These are phyloP conservation scores for Aricia artaxerxes DNA, from an alignment of 2,888 invertebrate species.

Conservation along the genomic window DNA sequence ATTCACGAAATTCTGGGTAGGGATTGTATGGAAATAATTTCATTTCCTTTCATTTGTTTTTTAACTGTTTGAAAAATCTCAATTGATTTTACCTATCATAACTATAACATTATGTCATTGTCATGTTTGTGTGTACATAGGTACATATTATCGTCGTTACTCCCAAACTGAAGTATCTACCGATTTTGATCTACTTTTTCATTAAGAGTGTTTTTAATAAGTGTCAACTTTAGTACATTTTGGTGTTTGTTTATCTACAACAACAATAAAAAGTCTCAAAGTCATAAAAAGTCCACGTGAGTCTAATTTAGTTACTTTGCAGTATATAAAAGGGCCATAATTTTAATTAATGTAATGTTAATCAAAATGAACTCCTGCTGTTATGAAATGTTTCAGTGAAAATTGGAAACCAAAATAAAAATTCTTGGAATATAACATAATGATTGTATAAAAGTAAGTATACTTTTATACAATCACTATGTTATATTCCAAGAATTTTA, in stretches of 20 bases:
- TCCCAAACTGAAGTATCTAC: no score
- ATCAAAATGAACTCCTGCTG: slow-evolving; percentile 9
- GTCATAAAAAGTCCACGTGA: neutral
- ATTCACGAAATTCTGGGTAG: neutral
- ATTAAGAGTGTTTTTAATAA: no score
- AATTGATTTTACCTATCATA: no score
- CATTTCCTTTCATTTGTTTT: neutral
- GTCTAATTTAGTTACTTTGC: neutral
- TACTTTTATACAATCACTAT: no score
- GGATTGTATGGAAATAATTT: neutral
- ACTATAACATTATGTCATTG: no score
- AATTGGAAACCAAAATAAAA: neutral
- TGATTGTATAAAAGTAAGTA: neutral
- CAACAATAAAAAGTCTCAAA: neutral
- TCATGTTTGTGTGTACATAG: no score
- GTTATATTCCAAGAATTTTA: no score
- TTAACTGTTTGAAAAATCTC: neutral
- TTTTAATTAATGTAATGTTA: slow-evolving; percentile 6
- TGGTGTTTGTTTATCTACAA: neutral
- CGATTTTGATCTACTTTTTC: no score
- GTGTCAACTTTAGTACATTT: no score
- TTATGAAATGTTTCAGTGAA: neutral
- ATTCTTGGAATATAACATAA: neutral
- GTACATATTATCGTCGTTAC: no score
- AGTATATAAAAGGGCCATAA: slow-evolving; percentile 8